Evolutionary conservation across 2,888 invertebrate species (phyloP), one percentile per base, ranked within the genome.

Genomic region (Axea sp.): DNA sequence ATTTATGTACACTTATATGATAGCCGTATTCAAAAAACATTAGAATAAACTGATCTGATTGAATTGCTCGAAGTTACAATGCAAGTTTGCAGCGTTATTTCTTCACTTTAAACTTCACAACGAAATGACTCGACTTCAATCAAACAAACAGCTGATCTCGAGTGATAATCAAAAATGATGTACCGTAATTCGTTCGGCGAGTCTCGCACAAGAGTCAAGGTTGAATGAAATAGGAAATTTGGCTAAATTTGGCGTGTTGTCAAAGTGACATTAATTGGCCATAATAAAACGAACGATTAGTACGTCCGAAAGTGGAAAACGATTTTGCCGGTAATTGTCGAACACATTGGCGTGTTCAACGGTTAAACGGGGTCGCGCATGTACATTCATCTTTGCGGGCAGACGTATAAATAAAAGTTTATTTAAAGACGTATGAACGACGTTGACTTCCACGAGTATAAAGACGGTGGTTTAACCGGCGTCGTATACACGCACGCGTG

Each of bases 391-490:
- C 83, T 84, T 68, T 81, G 78, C 79, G 78, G 76, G 78, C 77
- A 78, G 83, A 81, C 83, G 81, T 84, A 85, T 84, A 84, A 86
- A 86, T 85, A 86, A 86, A 86, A 85, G 83, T 85, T 86, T 85
- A 86, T 85, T 85, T 85, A 86, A 85, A 85, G 84, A 84, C 81
- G 80, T 84, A 80, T 79, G 80, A 80, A 81, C 79, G 76, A 79
- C 78, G 80, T 76, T 77, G 78, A 78, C 77, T 80, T 77, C n/a
- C 65, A 14, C 53, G 73, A 60, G 51, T 60, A 39, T 60, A 65
- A 43, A 59, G 59, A 68, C 65, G 59, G 41, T 72, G 60, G 55
- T 49, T 47, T 67, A 33, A 64, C 39, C 64, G 77, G 77, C 78
- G 76, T 68, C 67, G n/a, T n/a, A 75, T 45, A 9, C 24, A 4